These are phyloP conservation scores for Actinopyga echinites DNA, from an alignment of 53 echinoderm and acorn worm species.

Conservation along the genomic window DNA sequence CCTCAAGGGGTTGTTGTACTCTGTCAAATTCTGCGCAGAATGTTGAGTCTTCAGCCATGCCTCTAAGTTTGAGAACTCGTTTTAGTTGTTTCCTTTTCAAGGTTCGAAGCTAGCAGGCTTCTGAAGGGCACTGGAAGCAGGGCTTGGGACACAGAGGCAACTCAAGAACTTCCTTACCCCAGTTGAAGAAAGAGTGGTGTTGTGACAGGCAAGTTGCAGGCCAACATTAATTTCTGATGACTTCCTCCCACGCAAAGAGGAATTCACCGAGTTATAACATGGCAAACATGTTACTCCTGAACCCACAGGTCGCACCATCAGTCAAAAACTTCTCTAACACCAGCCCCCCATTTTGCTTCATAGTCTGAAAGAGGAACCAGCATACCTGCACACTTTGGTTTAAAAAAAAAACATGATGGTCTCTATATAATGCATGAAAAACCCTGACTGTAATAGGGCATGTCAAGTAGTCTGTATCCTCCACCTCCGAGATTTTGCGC, in stretches of 20 bases:
- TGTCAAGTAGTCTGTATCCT: too few relatives aligned
- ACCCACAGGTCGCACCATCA: too few relatives aligned
- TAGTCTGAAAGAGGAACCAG: too few relatives aligned
- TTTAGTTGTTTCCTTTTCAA: constrained; percentile 5
- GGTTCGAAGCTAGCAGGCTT: neutral
- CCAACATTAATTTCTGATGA: neutral
- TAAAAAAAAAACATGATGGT: too few relatives aligned
- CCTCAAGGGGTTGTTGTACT: constrained; percentile 31
- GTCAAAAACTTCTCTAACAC: too few relatives aligned
- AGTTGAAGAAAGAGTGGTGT: neutral
- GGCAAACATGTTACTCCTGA: too few relatives aligned
- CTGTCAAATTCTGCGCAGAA: constrained; percentile 35
- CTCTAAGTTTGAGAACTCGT: constrained; percentile 17
- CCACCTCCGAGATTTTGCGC: too few relatives aligned
- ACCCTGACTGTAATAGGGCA: too few relatives aligned
- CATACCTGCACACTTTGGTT: too few relatives aligned
- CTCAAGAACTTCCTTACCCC: neutral
- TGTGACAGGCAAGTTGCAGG: neutral
- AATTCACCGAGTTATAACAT: too few relatives aligned
- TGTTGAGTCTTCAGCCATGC: constrained; percentile 13
- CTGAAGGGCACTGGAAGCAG: neutral
- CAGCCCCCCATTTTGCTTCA: too few relatives aligned
- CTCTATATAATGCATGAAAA: too few relatives aligned
- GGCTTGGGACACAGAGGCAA: neutral
- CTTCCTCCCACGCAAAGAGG: neutral